phyloP scores from a whole-genome alignment of 2,113 vertebrate genomes.

The Rhadina sibilatrix region DNA sequence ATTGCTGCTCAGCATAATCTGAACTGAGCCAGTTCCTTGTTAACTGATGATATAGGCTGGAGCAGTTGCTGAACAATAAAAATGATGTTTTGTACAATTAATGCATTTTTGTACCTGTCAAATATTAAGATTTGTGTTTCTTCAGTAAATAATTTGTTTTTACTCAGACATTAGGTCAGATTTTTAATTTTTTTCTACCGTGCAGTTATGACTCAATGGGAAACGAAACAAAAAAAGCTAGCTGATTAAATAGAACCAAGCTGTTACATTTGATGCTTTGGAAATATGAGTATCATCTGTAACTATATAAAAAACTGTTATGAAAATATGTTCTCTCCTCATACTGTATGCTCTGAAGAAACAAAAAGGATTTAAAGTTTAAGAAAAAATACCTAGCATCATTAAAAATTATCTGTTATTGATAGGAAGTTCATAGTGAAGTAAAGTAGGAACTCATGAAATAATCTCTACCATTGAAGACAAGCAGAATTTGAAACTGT shows the following conservation, averaged over 20 bases:
- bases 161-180: neutral
- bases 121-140: neutral
- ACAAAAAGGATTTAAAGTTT: neutral
- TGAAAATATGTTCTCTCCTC: neutral
- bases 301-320: neutral
- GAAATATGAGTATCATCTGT: conserved; percentile 45
- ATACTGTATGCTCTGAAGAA: neutral
- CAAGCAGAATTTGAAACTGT: neutral
- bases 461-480: neutral
- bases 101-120: neutral
- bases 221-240: neutral
- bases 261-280: conserved; percentile 5
- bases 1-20: neutral
- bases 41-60: neutral
- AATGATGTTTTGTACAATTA: neutral
- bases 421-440: neutral
- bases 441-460: neutral
- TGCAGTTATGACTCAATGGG: neutral
- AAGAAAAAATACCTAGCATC: neutral
- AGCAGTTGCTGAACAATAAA: neutral
- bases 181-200: neutral
- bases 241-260: conserved; percentile 12
- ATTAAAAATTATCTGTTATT: neutral
- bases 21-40: neutral
- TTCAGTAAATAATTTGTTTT: neutral